Percentiles rank a stretch among this genome's conserved stretches.
Evolutionary conservation across 2,113 vertebrate genomes (phyloP).

Genomic region (Odontophorus gujanensis): DNA sequence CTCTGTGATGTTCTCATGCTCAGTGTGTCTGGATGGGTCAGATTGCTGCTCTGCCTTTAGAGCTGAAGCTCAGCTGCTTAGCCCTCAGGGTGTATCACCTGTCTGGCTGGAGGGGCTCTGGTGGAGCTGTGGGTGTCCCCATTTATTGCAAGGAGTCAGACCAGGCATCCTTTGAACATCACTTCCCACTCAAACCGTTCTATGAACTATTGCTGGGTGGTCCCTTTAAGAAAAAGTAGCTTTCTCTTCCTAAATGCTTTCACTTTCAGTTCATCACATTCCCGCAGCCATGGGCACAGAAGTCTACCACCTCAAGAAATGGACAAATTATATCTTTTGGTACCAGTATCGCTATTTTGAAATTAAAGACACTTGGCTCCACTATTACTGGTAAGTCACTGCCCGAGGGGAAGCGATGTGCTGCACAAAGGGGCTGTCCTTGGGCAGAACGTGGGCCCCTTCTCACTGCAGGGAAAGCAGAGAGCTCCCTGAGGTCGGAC

Average conservation of each 20-base stretch:
- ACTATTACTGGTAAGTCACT: neutral
- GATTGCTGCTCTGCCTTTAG: neutral
- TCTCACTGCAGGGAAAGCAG: neutral
- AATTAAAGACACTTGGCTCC: neutral
- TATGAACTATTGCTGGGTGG: too few relatives aligned
- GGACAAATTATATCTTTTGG: neutral
- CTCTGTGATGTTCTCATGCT: neutral
- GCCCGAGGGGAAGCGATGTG: neutral
- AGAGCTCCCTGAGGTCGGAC: too few relatives aligned
- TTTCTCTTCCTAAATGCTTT: neutral
- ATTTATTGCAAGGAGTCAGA: too few relatives aligned
- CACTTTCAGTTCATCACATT: neutral
- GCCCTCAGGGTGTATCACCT: accelerated
- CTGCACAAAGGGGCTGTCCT: neutral
- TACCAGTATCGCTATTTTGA: neutral
- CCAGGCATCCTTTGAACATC: too few relatives aligned
- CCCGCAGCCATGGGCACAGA: neutral
- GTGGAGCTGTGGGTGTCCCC: too few relatives aligned
- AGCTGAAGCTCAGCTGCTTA: neutral
- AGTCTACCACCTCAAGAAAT: neutral
- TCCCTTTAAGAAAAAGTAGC: neutral
- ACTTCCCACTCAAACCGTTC: too few relatives aligned
- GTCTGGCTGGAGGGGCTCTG: too few relatives aligned
- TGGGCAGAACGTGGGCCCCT: neutral
- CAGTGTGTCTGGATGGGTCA: neutral